Conservation (phyloP, 2,113 vertebrate genomes). For the Thamnophis sirtalis region DNA sequence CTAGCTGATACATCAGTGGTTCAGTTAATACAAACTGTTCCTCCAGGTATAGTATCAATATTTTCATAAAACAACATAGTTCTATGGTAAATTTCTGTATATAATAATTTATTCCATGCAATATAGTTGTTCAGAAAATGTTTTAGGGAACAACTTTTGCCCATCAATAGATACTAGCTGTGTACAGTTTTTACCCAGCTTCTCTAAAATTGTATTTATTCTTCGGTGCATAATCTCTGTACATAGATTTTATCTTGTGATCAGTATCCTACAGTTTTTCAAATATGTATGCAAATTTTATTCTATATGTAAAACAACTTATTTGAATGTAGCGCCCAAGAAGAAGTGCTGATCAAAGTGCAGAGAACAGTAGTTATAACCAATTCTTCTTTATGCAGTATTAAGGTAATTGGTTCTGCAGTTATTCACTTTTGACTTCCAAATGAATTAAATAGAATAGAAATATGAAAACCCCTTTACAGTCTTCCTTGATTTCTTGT, state of each 20-base stretch:
- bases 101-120: neutral
- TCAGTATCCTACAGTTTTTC: neutral
- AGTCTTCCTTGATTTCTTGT: neutral
- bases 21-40: constrained; percentile 84
- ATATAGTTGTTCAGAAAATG: neutral
- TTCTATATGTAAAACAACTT: too few species aligned
- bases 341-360: neutral
- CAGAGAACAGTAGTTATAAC: neutral
- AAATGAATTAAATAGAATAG: neutral
- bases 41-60: constrained; percentile 75
- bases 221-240: neutral
- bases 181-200: neutral
- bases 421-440: neutral
- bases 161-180: neutral
- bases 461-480: neutral
- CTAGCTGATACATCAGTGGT: constrained; percentile 83
- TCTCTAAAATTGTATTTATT: neutral
- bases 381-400: neutral
- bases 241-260: neutral
- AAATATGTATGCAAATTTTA: neutral
- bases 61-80: neutral
- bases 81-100: neutral
- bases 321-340: neutral
- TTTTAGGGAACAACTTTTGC: neutral
- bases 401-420: neutral